Base-by-base conservation (phyloP, 2,888 invertebrate species). In the Seladonia tumulorum region DNA sequence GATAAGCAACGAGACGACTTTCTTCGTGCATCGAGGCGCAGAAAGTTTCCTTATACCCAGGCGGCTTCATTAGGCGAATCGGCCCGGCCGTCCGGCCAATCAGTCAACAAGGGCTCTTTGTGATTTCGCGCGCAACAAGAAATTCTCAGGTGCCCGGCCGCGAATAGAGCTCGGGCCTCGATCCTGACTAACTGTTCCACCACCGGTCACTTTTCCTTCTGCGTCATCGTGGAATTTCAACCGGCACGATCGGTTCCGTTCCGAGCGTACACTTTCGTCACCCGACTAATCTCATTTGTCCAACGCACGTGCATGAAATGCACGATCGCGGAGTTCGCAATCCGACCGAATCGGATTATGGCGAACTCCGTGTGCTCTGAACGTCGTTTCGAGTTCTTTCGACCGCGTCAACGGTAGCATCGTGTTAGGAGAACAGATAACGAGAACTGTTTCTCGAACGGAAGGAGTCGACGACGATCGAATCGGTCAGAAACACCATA, bases 141-240 rank as follows among this genome's bases (percentile, higher is more conserved):
- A 89, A 90, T 85, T 89, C 91, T 88, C 89, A 85, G 88, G 90
- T 89, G 87, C 53, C 80, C 72, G 35, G 7, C 57, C 10, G 76
- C 66, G 79, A 79, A 83, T 68, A 68, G 72, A 68, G 45, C 74
- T 22, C 45, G 60, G 60, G 68, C 68, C 77, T 63, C 77, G 71
- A 82, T 75, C 76, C 75, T 71, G 83, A 72, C 53, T 88, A 87
- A 90, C 90, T 83, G 90, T 81, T 88, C 81, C 81, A 80, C 81
- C 81, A 80, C 45, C 81, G 78, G 82, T 78, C 73, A 80, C 88
- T 87, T 90, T 90, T 90, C 90, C 88, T 84, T 86, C 87, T 81
- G 90, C 91, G 90, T 91, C 91, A 91, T 83, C 84, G 83, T 87
- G 91, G 91, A 91, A 91, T 90, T 88, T 87, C 87, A 89, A 87